A percentile compares a stretch with the other conserved stretches of the same genome.
These are phyloP conservation scores for Thymelicus lineola DNA, from an alignment of 2,888 invertebrate species.

Conservation along the genomic window DNA sequence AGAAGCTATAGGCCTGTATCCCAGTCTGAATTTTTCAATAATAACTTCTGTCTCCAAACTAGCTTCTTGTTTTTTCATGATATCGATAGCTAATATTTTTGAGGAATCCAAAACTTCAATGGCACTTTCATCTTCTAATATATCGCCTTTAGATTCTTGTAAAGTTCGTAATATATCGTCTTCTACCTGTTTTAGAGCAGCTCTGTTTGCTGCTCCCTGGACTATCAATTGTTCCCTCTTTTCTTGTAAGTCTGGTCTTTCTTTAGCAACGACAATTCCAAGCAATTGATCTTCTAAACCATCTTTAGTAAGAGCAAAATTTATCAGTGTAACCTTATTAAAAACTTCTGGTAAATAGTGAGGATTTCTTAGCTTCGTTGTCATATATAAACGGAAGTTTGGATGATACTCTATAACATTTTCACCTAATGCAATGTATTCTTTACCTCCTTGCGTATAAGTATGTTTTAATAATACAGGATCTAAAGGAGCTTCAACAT, in stretches of 20 bases:
- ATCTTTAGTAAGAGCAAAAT: slow-evolving; percentile 93
- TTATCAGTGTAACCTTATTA: slow-evolving; percentile 92
- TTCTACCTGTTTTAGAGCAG: slow-evolving; percentile 93
- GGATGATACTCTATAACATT: slow-evolving; percentile 91
- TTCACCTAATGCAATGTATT: slow-evolving; percentile 91
- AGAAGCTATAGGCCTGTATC: slow-evolving; percentile 91
- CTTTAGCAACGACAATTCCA: slow-evolving; percentile 93
- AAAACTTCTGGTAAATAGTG: slow-evolving; percentile 94
- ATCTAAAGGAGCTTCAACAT: slow-evolving; percentile 91
- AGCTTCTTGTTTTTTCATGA: slow-evolving; percentile 92
- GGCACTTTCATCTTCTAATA: slow-evolving; percentile 95
- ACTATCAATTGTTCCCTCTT: slow-evolving; percentile 91
- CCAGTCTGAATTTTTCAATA: slow-evolving; percentile 90
- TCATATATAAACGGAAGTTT: slow-evolving; percentile 92
- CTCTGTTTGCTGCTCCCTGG: slow-evolving; percentile 92
- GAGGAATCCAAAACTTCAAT: slow-evolving; percentile 95
- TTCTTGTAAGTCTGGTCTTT: slow-evolving; percentile 93
- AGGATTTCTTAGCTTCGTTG: slow-evolving; percentile 93
- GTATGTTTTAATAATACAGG: slow-evolving; percentile 90
- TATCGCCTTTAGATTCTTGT: slow-evolving; percentile 93
- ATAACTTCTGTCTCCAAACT: slow-evolving; percentile 91
- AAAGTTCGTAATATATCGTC: slow-evolving; percentile 94
- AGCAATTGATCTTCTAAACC: slow-evolving; percentile 93
- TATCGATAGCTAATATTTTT: slow-evolving; percentile 92
- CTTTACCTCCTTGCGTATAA: slow-evolving; percentile 89